These are phyloP conservation scores for Herpetotheres cachinnans DNA, from an alignment of 2,113 vertebrate species.

Conservation along the genomic window DNA sequence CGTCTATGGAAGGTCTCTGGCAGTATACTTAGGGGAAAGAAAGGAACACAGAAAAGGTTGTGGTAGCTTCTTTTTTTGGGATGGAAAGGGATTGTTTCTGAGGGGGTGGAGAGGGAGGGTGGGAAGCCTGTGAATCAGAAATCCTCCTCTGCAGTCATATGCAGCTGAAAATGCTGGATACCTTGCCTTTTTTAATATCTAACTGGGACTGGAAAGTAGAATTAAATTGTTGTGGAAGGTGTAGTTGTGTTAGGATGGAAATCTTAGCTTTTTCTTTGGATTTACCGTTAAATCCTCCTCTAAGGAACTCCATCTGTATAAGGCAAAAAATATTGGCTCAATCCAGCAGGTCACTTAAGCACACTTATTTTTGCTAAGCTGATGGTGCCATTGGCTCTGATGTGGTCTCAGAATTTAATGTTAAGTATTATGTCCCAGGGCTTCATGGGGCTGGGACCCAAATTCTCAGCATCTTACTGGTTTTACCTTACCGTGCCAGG, in stretches of 20 bases:
- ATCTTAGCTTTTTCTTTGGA: neutral
- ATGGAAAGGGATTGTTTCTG: fast-evolving
- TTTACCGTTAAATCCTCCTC: neutral
- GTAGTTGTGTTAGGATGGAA: neutral
- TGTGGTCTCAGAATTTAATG: fast-evolving
- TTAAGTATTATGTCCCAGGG: neutral
- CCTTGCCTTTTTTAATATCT: neutral
- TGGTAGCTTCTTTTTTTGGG: neutral
- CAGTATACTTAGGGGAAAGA: neutral
- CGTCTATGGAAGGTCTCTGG: neutral
- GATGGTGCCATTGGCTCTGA: neutral
- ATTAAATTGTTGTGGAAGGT: neutral
- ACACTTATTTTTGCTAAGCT: neutral
- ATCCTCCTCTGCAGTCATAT: neutral
- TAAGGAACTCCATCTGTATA: neutral
- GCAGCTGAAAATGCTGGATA: neutral
- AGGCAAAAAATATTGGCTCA: neutral
- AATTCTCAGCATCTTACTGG: neutral
- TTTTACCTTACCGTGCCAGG: neutral
- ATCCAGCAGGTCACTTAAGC: neutral
- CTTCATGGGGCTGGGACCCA: neutral
- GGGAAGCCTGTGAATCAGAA: neutral
- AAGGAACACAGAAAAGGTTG: neutral
- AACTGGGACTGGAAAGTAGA: neutral
- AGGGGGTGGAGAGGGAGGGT: fast-evolving